phyloP scores from a whole-genome alignment of 2,888 invertebrate genomes.

The Caenorhabditis parvicauda region DNA sequence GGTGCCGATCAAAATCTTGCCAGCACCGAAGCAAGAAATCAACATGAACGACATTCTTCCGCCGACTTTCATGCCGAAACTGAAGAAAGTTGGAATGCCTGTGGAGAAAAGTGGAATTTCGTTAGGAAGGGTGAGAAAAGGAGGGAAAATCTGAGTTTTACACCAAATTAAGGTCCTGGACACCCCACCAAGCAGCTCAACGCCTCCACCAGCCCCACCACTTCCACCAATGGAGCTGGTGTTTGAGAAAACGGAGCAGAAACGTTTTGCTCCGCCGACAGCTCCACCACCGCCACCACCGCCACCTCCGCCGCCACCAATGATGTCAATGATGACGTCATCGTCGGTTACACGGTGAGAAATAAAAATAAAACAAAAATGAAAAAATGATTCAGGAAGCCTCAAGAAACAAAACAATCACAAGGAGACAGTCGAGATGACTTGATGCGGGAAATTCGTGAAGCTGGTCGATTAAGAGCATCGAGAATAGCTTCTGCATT shows the following conservation, averaged over 20 bases:
- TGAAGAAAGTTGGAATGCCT: constrained; percentile 27
- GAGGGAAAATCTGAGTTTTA: too few relatives aligned
- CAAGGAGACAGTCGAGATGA: constrained; percentile 11
- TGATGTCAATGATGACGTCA: not conserved
- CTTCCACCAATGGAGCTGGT: not conserved
- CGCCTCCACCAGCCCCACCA: not conserved
- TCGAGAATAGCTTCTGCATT: constrained; percentile 11
- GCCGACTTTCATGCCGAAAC: constrained; percentile 6
- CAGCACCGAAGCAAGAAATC: not conserved
- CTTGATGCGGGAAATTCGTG: constrained; percentile 24
- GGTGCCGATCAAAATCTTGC: not conserved
- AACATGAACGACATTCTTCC: constrained; percentile 16
- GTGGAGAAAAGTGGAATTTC: constrained; percentile 20
- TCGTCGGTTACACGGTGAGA: not conserved
- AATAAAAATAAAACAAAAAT: too few relatives aligned
- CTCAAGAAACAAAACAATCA: not conserved
- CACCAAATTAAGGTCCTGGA: too few relatives aligned
- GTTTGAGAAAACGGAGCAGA: not conserved
- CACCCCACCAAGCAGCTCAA: not conserved
- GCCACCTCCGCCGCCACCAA: constrained; percentile 10
- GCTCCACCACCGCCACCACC: constrained; percentile 20
- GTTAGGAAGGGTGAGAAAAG: constrained; percentile 22
- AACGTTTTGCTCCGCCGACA: constrained; percentile 5
- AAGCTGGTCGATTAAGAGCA: constrained; percentile 25
- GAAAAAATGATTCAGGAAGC: too few relatives aligned